Conservation (phyloP, 2,113 vertebrate species). For the Trogon surrucura region DNA sequence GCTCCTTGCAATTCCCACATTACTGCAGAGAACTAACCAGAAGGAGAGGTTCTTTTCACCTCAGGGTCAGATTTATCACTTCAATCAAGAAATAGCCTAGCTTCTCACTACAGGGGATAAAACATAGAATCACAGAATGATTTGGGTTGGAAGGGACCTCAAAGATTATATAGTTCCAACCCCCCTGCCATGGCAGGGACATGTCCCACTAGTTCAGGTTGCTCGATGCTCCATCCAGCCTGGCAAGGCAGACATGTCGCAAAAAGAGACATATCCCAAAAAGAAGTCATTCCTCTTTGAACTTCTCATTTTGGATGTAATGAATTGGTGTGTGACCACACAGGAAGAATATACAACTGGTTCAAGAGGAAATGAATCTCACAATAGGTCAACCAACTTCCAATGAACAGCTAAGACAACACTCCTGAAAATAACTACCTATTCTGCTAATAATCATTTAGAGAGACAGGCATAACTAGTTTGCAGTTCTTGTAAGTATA, state of each 20-base stretch:
- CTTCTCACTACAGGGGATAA: background rate
- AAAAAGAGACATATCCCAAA: background rate
- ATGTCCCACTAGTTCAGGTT: too few relatives aligned
- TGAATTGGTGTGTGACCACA: background rate
- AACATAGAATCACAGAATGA: too few relatives aligned
- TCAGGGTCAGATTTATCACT: background rate
- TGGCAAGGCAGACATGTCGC: too few relatives aligned
- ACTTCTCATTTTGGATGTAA: background rate
- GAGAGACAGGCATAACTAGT: background rate
- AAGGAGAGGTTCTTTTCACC: background rate
- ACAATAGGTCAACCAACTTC: background rate
- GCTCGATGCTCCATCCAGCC: too few relatives aligned
- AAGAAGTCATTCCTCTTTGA: rapidly evolving
- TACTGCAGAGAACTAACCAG: background rate
- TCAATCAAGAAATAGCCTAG: background rate
- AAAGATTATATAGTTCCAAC: too few relatives aligned
- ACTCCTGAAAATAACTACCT: background rate
- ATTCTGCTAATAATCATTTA: rapidly evolving
- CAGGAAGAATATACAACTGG: rapidly evolving
- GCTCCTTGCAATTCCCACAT: background rate
- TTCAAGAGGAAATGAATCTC: background rate
- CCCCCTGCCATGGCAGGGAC: too few relatives aligned
- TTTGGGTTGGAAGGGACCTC: too few relatives aligned
- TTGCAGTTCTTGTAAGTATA: rapidly evolving
- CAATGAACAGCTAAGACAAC: rapidly evolving